Conservation (phyloP, 2,797 vertebrate species). For the Enteromius mattozi region DNA sequence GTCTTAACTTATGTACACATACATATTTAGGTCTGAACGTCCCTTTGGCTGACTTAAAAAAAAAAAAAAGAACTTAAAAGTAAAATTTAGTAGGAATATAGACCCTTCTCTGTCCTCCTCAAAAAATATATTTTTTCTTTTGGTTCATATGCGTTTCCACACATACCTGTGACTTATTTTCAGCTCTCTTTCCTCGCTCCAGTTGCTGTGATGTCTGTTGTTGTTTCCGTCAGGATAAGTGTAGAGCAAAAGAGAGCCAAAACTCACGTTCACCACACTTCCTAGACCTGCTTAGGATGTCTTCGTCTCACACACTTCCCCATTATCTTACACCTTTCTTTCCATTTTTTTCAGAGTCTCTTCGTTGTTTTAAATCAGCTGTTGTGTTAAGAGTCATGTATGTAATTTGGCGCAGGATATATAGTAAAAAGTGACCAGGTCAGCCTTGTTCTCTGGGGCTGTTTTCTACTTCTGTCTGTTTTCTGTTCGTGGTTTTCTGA, state of each 20-base stretch:
- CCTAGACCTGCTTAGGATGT: constrained; percentile 37
- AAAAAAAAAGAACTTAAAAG: too few species aligned
- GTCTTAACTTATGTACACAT: not conserved
- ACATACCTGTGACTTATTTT: constrained; percentile 28
- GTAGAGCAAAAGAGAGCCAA: constrained; percentile 36
- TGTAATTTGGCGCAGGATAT: not conserved
- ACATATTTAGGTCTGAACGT: not conserved
- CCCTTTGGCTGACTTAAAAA: not conserved
- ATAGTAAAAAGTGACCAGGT: constrained; percentile 13
- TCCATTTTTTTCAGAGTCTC: not conserved
- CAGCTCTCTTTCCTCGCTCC: constrained; percentile 6
- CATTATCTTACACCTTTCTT: constrained; percentile 27
- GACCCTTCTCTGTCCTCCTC: constrained; percentile 2
- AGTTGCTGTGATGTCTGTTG: constrained; percentile 31
- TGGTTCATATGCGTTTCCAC: constrained; percentile 12
- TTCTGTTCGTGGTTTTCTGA: constrained; percentile 64
- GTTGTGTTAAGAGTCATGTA: not conserved
- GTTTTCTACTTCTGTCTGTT: constrained; percentile 46
- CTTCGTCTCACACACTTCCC: constrained; percentile 47
- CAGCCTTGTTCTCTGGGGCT: not conserved
- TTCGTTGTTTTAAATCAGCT: constrained; percentile 25
- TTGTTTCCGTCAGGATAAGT: constrained; percentile 36
- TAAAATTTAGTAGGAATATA: constrained; percentile 2
- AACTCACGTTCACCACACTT: constrained; percentile 32
- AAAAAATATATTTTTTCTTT: not conserved